Percentiles rank a stretch among this genome's conserved stretches.
phyloP scores from a whole-genome alignment of 2,888 invertebrate genomes.

The Eupithecia exiguata region DNA sequence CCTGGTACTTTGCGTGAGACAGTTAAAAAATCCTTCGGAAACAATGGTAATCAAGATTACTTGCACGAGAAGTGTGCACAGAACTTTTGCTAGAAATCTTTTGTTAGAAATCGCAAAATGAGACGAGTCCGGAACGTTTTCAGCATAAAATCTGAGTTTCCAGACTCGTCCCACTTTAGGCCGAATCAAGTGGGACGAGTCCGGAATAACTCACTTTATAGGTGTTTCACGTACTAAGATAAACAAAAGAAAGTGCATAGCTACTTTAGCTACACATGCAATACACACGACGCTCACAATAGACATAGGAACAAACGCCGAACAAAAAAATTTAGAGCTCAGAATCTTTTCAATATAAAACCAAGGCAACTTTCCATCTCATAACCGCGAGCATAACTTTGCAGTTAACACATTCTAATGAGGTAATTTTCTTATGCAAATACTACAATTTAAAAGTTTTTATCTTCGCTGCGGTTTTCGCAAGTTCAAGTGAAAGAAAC shows the following conservation, averaged over 20 bases:
- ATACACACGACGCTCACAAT: neutral
- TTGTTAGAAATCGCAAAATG: too few relatives aligned
- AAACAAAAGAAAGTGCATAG: neutral
- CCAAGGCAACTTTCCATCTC: conserved; percentile 38
- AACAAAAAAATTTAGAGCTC: conserved; percentile 20
- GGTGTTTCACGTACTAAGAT: neutral
- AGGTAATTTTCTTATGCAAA: conserved; percentile 49
- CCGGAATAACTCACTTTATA: too few relatives aligned
- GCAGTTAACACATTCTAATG: conserved; percentile 47
- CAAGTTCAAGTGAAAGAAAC: conserved; percentile 32
- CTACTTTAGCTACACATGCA: neutral
- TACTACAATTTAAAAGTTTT: conserved; percentile 47
- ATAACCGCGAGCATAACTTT: conserved; percentile 43
- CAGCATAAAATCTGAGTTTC: too few relatives aligned
- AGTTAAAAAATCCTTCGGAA: too few relatives aligned
- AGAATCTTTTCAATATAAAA: conserved; percentile 29
- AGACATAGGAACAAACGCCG: neutral
- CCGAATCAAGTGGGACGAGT: too few relatives aligned
- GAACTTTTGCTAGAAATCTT: too few relatives aligned
- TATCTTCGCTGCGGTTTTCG: conserved; percentile 41
- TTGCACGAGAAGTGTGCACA: too few relatives aligned
- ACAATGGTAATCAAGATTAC: too few relatives aligned
- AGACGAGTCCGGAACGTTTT: too few relatives aligned
- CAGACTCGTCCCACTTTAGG: too few relatives aligned
- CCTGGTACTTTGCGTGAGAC: too few relatives aligned